A percentile compares a stretch with the other conserved stretches of the same genome.
These are phyloP conservation scores for Chloromyia formosa DNA, from an alignment of 2,888 invertebrate species.

Conservation along the genomic window DNA sequence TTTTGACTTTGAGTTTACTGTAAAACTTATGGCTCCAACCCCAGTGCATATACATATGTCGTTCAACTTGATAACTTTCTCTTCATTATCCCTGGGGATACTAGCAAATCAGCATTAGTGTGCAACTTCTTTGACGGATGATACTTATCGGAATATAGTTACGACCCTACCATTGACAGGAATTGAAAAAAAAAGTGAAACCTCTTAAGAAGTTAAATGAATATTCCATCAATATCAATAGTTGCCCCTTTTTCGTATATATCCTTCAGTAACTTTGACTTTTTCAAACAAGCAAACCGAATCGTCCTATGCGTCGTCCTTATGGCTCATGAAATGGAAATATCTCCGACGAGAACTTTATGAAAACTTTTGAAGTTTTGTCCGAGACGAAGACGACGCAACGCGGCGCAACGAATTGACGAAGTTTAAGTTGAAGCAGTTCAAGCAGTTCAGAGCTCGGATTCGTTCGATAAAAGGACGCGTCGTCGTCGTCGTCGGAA, in stretches of 20 bases:
- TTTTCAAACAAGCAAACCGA: too few relatives aligned
- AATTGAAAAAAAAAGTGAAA: conserved; percentile 20
- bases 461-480: too few relatives aligned
- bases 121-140: background rate
- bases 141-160: conserved; percentile 3
- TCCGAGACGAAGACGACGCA: too few relatives aligned
- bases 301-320: too few relatives aligned
- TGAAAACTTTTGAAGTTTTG: too few relatives aligned
- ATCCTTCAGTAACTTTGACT: background rate
- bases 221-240: conserved; percentile 31
- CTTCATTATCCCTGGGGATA: conserved; percentile 27
- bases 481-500: too few relatives aligned
- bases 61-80: conserved; percentile 10
- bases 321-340: too few relatives aligned
- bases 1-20: conserved; percentile 22
- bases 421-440: too few relatives aligned
- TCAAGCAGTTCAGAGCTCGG: too few relatives aligned
- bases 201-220: conserved; percentile 23
- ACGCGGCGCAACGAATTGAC: too few relatives aligned
- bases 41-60: background rate
- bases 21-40: conserved; percentile 7
- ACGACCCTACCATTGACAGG: conserved; percentile 11
- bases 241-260: conserved; percentile 13
- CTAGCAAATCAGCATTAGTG: background rate
- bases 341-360: too few relatives aligned